Percentiles rank a stretch among this genome's conserved stretches.
Evolutionary conservation across 2,888 invertebrate genomes (phyloP).

Genomic region (Caradrina kadenii): DNA sequence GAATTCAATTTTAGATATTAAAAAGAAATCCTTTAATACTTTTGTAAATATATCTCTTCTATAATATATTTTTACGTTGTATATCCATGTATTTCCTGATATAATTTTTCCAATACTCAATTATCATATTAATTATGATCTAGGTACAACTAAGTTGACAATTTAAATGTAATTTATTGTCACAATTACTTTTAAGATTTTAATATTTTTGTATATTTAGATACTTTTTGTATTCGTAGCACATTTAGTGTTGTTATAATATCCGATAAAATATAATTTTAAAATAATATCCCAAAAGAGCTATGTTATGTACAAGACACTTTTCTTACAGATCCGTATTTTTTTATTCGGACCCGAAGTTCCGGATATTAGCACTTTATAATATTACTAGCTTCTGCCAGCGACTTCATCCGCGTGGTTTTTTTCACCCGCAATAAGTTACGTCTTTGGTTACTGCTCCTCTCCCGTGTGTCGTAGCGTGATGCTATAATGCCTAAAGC

Average conservation of each 20-base stretch:
- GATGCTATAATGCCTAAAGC: too few species aligned
- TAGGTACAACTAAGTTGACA: conserved; percentile 66
- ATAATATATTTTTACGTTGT: conserved; percentile 45
- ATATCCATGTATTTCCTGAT: conserved; percentile 58
- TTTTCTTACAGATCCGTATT: too few species aligned
- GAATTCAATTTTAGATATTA: conserved; percentile 50
- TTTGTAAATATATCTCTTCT: conserved; percentile 69
- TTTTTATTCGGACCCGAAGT: too few species aligned
- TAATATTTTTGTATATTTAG: conserved; percentile 63
- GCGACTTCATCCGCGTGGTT: too few species aligned
- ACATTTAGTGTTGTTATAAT: conserved; percentile 63
- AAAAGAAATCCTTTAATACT: conserved; percentile 40
- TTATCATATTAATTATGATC: conserved; percentile 56
- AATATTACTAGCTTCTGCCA: too few species aligned
- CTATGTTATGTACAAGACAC: conserved; percentile 49
- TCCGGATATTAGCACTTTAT: too few species aligned
- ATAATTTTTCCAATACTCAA: conserved; percentile 72
- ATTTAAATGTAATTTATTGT: conserved; percentile 72
- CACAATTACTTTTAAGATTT: conserved; percentile 65
- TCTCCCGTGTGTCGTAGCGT: too few species aligned
- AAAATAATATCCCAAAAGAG: conserved; percentile 62
- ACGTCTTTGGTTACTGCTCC: too few species aligned
- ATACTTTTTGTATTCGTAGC: conserved; percentile 56
- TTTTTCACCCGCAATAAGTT: too few species aligned
- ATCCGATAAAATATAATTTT: conserved; percentile 56